Evolutionary conservation across 2,888 invertebrate genomes (phyloP).

Genomic region (Drosophila quinaria): DNA sequence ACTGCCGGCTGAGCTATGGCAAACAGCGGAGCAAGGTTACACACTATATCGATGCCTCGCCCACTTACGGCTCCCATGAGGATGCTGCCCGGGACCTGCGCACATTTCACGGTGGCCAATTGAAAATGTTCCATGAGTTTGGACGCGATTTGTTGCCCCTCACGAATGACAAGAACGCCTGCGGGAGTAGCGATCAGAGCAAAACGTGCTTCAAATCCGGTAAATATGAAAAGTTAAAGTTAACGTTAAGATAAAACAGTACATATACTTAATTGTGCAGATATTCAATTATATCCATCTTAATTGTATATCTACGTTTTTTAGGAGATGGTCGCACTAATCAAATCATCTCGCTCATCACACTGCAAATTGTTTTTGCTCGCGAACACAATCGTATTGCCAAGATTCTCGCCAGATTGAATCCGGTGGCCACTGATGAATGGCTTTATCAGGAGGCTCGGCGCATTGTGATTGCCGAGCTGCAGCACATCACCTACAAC

Average conservation of each 20-base stretch:
- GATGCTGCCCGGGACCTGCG: conserved; percentile 88
- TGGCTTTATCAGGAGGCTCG: conserved; percentile 90
- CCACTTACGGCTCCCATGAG: conserved; percentile 90
- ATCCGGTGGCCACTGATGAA: conserved; percentile 92
- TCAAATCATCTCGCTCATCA: conserved; percentile 91
- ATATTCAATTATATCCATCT: no score
- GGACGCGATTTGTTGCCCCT: conserved; percentile 90
- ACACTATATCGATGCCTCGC: conserved; percentile 91
- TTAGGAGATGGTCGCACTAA: conserved; percentile 92
- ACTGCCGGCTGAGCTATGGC: conserved; percentile 90
- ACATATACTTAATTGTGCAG: no score
- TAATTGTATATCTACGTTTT: background rate
- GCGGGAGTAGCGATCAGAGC: conserved; percentile 87
- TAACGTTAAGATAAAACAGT: no score
- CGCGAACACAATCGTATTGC: conserved; percentile 94
- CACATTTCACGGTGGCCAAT: conserved; percentile 88
- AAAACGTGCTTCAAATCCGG: conserved; percentile 88
- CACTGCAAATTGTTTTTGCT: conserved; percentile 90
- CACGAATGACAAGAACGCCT: conserved; percentile 88
- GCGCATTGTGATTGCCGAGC: conserved; percentile 90
- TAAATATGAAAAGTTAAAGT: no score
- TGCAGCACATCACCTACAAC: conserved; percentile 92
- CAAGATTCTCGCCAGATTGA: conserved; percentile 87
- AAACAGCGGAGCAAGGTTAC: conserved; percentile 90
- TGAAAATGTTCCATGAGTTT: conserved; percentile 89